Base-by-base conservation (phyloP, 2,888 invertebrate genomes). In the Barypeithes pellucidus region DNA sequence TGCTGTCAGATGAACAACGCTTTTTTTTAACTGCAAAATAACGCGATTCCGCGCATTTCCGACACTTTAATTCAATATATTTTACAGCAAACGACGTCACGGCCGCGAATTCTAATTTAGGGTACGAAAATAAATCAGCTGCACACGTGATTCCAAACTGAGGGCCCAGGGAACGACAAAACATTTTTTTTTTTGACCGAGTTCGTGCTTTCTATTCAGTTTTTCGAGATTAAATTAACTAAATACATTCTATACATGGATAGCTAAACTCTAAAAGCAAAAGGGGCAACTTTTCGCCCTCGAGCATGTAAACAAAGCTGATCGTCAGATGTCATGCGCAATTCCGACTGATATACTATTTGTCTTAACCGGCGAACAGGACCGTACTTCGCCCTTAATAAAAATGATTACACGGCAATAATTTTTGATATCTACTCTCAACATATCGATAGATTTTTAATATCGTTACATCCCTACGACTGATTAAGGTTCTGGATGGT, bases 1-100 rank as follows among this genome's bases (percentile, higher is more conserved):
- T 66, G 36, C 66, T 52, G 66, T 66, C 66, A 39, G 52, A 47
- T 52, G 50, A 39, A 52, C 50, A 50, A 22, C 50, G 50, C 66
- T 43, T 66, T 63, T n/a, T 47, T 47, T 33, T 33, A 66, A 52
- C 45, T 47, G 45, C 36, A 22, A 66, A 66, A 66, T 66, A 66
- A 52, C 66, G 39, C 66, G 66, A 66, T 66, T 66, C 18, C 66
- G 66, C 50, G 66, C 36, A 66, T 66, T 66, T 66, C 47, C 66
- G 66, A 66, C 66, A 66, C 66, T 66, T 66, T 66, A 66, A 63
- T 63, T 63, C 63, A 63, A 63, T 63, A 63, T 63, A 63, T 63
- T 63, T 63, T 63, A 66, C 66, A 50, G 66, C 36, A 47, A 66
- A 66, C 45, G 62, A 47, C 43, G 62, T 62, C 45, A 43, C 45